Conservation (phyloP, 2,113 vertebrate genomes). For the Salminus brasiliensis region DNA sequence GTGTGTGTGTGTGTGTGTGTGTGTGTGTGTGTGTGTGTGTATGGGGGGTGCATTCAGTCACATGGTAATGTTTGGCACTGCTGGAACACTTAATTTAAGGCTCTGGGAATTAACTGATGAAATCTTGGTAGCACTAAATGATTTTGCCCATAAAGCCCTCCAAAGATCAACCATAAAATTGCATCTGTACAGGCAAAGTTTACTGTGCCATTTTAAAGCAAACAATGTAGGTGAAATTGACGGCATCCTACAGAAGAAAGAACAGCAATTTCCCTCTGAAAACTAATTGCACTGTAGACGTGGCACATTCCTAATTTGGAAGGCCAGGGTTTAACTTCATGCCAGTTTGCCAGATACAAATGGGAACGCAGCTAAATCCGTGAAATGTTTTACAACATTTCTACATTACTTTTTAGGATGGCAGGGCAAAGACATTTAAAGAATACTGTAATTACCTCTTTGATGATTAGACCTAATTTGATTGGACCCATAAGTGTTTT, state of each 20-base stretch:
- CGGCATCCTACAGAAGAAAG: background rate
- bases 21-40: conserved; percentile 37
- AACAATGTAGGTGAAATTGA: background rate
- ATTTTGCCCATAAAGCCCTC: conserved; percentile 60
- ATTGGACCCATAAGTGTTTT: background rate
- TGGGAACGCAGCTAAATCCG: background rate
- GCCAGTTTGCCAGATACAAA: background rate
- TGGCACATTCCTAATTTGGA: background rate
- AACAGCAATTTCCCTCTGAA: background rate
- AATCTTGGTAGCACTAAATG: conserved; percentile 42
- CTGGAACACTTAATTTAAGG: conserved; percentile 51
- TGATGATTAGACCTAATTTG: background rate
- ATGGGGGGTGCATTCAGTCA: conserved; percentile 18
- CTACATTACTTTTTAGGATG: background rate
- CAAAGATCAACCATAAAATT: conserved; percentile 63
- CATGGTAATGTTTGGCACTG: conserved; percentile 36
- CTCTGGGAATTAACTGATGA: conserved; percentile 55
- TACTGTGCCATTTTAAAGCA: background rate
- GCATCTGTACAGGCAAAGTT: conserved; percentile 29
- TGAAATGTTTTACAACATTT: background rate
- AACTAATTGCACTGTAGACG: background rate
- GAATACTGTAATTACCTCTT: background rate
- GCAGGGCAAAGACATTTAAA: background rate
- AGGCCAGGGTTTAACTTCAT: background rate
- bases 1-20: conserved; percentile 16